Percentiles rank a stretch among this genome's conserved stretches.
These are phyloP conservation scores for Drosophila sproati DNA, from an alignment of 1,140 invertebrate species.

Conservation along the genomic window DNA sequence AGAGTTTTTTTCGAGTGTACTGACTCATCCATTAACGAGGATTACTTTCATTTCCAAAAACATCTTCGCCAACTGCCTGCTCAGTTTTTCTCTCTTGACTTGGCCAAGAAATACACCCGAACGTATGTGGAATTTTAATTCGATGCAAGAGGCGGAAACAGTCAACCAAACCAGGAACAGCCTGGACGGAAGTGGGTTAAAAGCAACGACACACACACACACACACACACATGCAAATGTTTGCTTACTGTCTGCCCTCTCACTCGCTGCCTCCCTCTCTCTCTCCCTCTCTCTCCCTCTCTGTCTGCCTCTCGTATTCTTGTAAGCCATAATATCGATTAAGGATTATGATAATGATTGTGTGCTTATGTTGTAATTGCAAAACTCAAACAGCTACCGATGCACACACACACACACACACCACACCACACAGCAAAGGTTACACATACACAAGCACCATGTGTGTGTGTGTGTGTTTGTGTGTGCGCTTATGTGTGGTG, in stretches of 20 bases:
- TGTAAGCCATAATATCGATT: conserved; percentile 78
- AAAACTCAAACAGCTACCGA: conserved; percentile 63
- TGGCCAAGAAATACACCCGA: conserved; percentile 34
- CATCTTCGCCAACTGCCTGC: conserved; percentile 2
- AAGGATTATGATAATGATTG: conserved; percentile 81
- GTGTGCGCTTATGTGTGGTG: not conserved
- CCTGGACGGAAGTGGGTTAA: conserved; percentile 60
- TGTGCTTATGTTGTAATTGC: conserved; percentile 78
- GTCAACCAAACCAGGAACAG: conserved; percentile 41
- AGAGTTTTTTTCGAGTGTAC: conserved; percentile 25
- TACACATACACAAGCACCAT: conserved; percentile 28
- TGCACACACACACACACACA: conserved; percentile 3
- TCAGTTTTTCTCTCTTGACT: conserved; percentile 17
- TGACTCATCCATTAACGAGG: conserved; percentile 56
- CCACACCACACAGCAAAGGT: conserved; percentile 14
- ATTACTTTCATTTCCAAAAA: conserved; percentile 40
- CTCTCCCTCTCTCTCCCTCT: not conserved
- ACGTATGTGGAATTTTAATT: conserved; percentile 66
- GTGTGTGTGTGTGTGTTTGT: conserved; percentile 18
- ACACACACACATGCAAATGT: conserved; percentile 35
- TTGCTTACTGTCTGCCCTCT: conserved; percentile 44
- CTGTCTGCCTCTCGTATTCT: conserved; percentile 30
- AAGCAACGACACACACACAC: conserved; percentile 41
- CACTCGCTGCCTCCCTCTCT: not conserved
- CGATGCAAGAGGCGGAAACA: conserved; percentile 49